These are phyloP conservation scores for Chlorodrepanis virens DNA, from an alignment of 2,113 vertebrate species.

Conservation along the genomic window DNA sequence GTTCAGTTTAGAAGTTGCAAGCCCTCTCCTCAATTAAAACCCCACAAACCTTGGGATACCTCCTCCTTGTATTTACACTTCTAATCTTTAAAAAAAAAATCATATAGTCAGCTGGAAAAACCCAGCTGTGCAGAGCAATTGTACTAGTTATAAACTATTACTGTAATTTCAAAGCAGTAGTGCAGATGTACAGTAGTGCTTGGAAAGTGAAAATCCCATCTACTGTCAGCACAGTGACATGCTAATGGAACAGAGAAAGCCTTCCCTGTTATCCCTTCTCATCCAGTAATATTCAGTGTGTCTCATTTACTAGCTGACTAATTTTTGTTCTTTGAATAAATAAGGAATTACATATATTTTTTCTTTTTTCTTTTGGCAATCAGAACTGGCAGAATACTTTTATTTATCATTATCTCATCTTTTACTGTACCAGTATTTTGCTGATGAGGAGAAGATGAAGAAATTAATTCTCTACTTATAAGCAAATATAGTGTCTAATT, in stretches of 20 bases:
- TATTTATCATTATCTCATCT: not conserved
- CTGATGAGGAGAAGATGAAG: not conserved
- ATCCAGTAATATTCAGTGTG: not conserved
- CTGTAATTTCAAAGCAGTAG: not conserved
- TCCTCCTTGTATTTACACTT: not conserved
- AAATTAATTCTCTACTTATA: not conserved
- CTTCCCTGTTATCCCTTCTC: not conserved
- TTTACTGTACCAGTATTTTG: constrained; percentile 5
- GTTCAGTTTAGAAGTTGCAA: not conserved
- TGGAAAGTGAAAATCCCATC: not conserved
- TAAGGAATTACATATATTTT: not conserved
- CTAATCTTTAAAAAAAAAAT: not conserved
- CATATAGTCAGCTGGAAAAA: not conserved
- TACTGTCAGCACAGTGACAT: not conserved
- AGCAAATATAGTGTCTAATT: constrained; percentile 1
- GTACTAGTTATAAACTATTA: not conserved
- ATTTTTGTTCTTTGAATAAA: not conserved
- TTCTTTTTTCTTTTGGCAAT: not conserved
- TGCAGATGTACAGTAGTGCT: not conserved
- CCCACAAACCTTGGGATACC: not conserved
- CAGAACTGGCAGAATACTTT: not conserved
- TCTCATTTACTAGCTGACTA: not conserved
- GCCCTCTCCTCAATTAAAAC: not conserved
- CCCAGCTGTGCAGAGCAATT: not conserved
- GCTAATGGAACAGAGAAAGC: not conserved